A percentile compares a stretch with the other conserved stretches of the same genome.
phyloP scores from a whole-genome alignment of 2,888 invertebrate genomes.

The Dynastes tityus region DNA sequence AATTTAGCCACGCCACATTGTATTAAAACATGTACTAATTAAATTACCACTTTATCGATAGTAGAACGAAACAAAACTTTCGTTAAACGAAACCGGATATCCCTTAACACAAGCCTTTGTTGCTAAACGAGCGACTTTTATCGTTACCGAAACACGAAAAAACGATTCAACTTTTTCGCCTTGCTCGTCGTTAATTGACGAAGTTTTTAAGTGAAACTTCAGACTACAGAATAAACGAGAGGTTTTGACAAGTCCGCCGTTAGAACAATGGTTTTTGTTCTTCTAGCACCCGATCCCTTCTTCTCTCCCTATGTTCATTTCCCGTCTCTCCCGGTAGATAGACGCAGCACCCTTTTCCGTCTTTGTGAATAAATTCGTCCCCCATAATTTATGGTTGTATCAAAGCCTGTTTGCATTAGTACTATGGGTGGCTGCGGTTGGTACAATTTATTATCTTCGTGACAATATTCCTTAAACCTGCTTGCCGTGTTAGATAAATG shows the following conservation, averaged over 20 bases:
- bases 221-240: constrained; percentile 13
- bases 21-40: background rate
- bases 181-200: constrained; percentile 15
- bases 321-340: background rate
- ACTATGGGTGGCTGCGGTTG: background rate
- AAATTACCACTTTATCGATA: constrained; percentile 5
- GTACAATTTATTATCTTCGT: constrained; percentile 17
- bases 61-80: background rate
- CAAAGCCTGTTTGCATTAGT: background rate
- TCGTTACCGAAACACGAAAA: constrained; percentile 15
- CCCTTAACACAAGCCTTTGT: background rate
- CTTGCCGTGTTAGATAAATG: background rate
- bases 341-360: no score
- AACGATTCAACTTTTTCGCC: background rate
- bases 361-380: constrained; percentile 13
- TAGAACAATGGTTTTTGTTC: constrained; percentile 9
- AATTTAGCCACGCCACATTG: no score
- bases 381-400: constrained; percentile 6
- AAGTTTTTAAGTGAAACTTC: constrained; percentile 21
- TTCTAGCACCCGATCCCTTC: background rate
- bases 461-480: constrained; percentile 3
- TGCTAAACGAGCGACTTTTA: background rate
- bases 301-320: background rate
- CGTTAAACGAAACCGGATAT: constrained; percentile 11
- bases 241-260: constrained; percentile 10